Evolutionary conservation across 2,797 vertebrate genomes (phyloP).

Genomic region (Ceryle rudis): DNA sequence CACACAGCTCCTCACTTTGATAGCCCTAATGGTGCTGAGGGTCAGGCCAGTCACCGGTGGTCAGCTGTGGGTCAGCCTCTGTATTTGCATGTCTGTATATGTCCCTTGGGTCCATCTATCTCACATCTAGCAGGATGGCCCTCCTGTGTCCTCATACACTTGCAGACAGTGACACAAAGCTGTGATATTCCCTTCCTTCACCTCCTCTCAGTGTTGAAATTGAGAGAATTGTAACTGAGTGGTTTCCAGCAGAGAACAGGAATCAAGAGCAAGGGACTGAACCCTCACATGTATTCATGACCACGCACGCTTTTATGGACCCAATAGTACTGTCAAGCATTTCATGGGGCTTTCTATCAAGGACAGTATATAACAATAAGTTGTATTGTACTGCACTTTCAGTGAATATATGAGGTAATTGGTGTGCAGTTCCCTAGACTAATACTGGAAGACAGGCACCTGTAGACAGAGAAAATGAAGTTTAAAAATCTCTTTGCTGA

Average conservation of each 20-base stretch:
- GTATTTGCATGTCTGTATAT: not conserved
- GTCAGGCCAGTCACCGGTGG: not conserved
- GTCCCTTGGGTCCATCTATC: not conserved
- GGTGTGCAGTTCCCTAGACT: slow-evolving; percentile 69
- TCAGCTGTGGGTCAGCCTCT: not conserved
- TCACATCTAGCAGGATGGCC: not conserved
- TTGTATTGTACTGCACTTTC: slow-evolving; percentile 68
- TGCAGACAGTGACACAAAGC: slow-evolving; percentile 52
- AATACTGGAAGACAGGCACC: slow-evolving; percentile 59
- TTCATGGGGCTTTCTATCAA: slow-evolving; percentile 61
- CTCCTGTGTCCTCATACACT: not conserved
- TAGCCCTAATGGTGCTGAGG: not conserved
- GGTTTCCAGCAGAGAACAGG: slow-evolving; percentile 71
- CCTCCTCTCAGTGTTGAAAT: slow-evolving; percentile 47
- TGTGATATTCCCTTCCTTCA: slow-evolving; percentile 58
- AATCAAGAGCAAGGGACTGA: slow-evolving; percentile 57
- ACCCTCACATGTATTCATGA: slow-evolving; percentile 64
- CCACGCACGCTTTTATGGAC: slow-evolving; percentile 62
- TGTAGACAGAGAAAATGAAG: slow-evolving; percentile 61
- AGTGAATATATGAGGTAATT: slow-evolving; percentile 71
- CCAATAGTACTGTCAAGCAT: slow-evolving; percentile 57
- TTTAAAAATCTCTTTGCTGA: slow-evolving; percentile 56
- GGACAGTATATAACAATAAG: slow-evolving; percentile 65
- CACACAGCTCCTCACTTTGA: not conserved
- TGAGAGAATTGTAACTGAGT: slow-evolving; percentile 62